Conservation (phyloP, 2,797 vertebrate genomes). For the Psittacula derbiana region DNA sequence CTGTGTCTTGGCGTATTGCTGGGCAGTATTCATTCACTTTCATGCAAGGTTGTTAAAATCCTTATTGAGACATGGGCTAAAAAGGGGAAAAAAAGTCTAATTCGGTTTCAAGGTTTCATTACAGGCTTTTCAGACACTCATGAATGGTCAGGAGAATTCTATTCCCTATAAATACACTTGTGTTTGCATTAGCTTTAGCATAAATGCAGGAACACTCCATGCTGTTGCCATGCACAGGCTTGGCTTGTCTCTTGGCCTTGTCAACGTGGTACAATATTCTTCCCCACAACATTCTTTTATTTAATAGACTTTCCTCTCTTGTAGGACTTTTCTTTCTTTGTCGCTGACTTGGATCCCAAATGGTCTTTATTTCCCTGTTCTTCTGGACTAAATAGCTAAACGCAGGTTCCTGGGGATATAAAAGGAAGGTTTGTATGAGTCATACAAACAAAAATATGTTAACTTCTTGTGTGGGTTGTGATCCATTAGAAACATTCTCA, state of each 20-base stretch:
- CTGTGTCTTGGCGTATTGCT: neutral
- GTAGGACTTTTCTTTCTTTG: neutral
- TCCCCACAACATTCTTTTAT: neutral
- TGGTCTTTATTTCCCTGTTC: neutral
- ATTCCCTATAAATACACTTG: neutral
- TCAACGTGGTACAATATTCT: neutral
- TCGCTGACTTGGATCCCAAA: neutral
- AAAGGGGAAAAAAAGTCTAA: neutral
- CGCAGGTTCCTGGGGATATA: neutral
- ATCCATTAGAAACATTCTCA: neutral
- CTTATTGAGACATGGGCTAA: neutral
- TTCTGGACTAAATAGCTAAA: neutral
- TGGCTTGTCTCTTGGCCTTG: neutral
- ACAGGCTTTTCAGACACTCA: neutral
- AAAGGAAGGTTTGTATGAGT: neutral
- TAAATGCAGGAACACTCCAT: neutral
- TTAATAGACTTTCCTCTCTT: neutral
- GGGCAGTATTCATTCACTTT: neutral
- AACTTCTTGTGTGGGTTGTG: neutral
- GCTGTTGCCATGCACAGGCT: neutral
- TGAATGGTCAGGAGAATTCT: neutral
- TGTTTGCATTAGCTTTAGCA: neutral
- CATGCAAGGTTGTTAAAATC: neutral
- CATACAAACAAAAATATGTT: constrained; percentile 20
- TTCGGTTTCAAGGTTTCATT: neutral